phyloP scores from a whole-genome alignment of 2,888 invertebrate genomes.

The Caenorhabditis sulstoni region DNA sequence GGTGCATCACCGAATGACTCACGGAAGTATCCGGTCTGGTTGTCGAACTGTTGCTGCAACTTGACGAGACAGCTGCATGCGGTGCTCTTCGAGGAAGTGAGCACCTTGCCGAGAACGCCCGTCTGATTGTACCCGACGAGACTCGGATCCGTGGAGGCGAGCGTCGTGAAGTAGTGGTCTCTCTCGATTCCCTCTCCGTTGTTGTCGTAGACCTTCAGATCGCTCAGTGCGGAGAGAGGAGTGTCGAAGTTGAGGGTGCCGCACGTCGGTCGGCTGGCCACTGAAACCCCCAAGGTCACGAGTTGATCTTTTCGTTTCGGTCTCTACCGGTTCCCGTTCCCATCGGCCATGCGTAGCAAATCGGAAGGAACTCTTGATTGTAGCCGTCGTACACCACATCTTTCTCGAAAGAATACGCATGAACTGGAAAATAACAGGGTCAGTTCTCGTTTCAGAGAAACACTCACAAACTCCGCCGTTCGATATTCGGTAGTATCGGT shows the following conservation, averaged over 20 bases:
- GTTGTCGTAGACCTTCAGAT: conserved; percentile 66
- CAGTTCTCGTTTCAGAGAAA: background rate
- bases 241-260: conserved; percentile 46
- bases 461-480: conserved; percentile 67
- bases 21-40: conserved; percentile 68
- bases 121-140: conserved; percentile 52
- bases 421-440: conserved; percentile 59
- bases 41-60: conserved; percentile 64
- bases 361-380: conserved; percentile 64
- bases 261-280: conserved; percentile 43
- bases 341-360: conserved; percentile 69
- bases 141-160: conserved; percentile 36
- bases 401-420: conserved; percentile 69
- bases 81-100: conserved; percentile 58
- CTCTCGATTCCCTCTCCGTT: conserved; percentile 48
- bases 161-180: conserved; percentile 70
- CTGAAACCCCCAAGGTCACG: background rate
- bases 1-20: conserved; percentile 9
- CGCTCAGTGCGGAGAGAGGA: conserved; percentile 36
- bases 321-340: conserved; percentile 18
- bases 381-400: conserved; percentile 60
- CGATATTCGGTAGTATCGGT: conserved; percentile 66
- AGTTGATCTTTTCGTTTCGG: background rate
- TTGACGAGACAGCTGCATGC: conserved; percentile 66
- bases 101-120: conserved; percentile 62